Evolutionary conservation across 2,113 vertebrate species (phyloP), one percentile per base, ranked within the genome.

Genomic region (Gopherus evgoodei): DNA sequence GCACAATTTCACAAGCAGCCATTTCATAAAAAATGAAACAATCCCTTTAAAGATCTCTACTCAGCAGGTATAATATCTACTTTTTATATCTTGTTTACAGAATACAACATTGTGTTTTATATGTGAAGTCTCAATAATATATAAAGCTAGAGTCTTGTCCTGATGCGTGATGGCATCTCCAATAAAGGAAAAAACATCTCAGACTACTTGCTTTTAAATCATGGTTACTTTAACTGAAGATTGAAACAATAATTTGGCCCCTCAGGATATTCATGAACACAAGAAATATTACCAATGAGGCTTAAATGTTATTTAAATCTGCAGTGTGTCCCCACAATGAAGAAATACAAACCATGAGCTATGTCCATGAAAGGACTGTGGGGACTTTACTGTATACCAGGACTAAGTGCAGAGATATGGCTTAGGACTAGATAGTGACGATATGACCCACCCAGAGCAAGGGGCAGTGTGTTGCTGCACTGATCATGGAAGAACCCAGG

Each of bases 181-280:
- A 95, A 95, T 93, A 31, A 92, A 94, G 91, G 76, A 87, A 96
- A 96, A 94, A 83, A 85, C 2, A 2, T 84, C 97, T 96, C 84
- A 85, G 95, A 95, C 16, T 69, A 96, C 93, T 96, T 91, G 44
- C 83, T 42, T 84, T 95, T 98, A 98, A 98, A 98, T 98, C 97
- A 98, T 78, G 9, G 96, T 95, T 97, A 94, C 94, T 98, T 97
- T 96, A 96, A 96, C 90, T 93, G 93, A 95, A 97, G 96, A 97
- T 97, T 96, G 98, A 98, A 98, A 98, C 98, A 98, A 97, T 80
- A 91, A 93, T 96, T 95, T 78, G 65, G 90, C 93, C 98, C 97
- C 97, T 91, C 80, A 75, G 97, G 97, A 96, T 94, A 90, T 90
- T 91, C 50, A 35, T 84, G 95, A 96, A 93, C 95, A 98, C 97